Percentiles rank a stretch among this genome's conserved stretches.
phyloP scores from a whole-genome alignment of 1,140 invertebrate genomes.

The Monomorium pharaonis region DNA sequence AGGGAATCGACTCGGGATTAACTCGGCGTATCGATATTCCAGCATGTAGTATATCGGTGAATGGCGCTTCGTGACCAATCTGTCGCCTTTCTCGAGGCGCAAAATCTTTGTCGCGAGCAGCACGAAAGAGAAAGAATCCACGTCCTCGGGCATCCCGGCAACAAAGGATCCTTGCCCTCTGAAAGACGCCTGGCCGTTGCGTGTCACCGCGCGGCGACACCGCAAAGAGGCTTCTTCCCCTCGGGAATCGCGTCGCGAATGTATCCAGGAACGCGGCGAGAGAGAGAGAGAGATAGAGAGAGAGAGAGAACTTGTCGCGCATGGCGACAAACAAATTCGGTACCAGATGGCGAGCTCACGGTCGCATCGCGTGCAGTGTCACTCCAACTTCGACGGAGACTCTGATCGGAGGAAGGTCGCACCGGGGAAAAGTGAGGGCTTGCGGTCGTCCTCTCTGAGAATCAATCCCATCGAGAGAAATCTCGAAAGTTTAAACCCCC shows the following conservation, averaged over 20 bases:
- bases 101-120: constrained; percentile 32
- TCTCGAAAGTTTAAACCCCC: constrained; percentile 68
- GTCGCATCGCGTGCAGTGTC: constrained; percentile 79
- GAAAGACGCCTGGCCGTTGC: constrained; percentile 61
- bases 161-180: constrained; percentile 38
- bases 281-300: constrained; percentile 66
- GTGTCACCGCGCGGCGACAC: constrained; percentile 66
- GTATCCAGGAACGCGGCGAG: constrained; percentile 40
- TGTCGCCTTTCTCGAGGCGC: background rate
- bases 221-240: constrained; percentile 49
- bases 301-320: constrained; percentile 75
- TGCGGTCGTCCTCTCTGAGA: constrained; percentile 71
- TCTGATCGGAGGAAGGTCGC: constrained; percentile 58
- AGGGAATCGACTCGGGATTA: background rate
- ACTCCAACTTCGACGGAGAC: constrained; percentile 76
- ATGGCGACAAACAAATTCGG: constrained; percentile 72
- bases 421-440: constrained; percentile 73
- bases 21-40: constrained; percentile 18
- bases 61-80: constrained; percentile 40
- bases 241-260: constrained; percentile 60
- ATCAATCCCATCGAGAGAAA: constrained; percentile 69
- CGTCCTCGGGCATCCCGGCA: background rate
- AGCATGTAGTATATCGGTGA: constrained; percentile 16
- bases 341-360: constrained; percentile 73
- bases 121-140: constrained; percentile 28